These are phyloP conservation scores for Rynchops niger DNA, from an alignment of 2,113 vertebrate genomes.

Conservation along the genomic window DNA sequence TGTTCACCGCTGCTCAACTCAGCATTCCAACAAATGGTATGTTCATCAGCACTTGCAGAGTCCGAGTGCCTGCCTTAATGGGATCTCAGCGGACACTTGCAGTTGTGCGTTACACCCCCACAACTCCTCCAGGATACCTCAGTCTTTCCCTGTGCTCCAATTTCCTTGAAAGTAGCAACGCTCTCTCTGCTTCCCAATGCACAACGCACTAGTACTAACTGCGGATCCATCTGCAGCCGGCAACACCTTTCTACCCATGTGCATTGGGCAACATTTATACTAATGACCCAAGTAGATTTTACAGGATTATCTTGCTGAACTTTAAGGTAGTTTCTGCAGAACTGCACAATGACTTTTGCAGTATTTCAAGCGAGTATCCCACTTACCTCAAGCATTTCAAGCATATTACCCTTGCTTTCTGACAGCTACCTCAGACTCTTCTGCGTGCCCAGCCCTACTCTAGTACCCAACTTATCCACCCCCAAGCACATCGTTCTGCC, in stretches of 20 bases:
- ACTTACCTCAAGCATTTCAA: background rate
- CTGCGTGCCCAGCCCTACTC: background rate
- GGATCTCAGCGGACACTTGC: background rate
- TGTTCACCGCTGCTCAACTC: background rate
- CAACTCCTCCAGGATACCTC: background rate
- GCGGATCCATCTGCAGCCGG: background rate
- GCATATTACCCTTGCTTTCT: background rate
- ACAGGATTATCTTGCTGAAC: background rate
- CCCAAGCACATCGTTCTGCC: background rate
- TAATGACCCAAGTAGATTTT: background rate
- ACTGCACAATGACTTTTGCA: background rate
- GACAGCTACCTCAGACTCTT: background rate
- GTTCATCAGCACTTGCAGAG: background rate
- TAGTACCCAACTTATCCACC: background rate
- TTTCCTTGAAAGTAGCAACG: background rate
- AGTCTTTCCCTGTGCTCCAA: background rate
- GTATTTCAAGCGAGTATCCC: background rate
- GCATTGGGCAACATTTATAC: fast-evolving
- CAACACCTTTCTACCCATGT: background rate
- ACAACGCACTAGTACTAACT: too few species aligned
- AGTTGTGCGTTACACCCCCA: background rate
- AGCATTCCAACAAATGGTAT: background rate
- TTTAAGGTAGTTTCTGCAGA: background rate
- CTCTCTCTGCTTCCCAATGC: background rate
- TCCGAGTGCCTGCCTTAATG: fast-evolving